Percentiles rank a stretch among this genome's conserved stretches.
Conservation (phyloP, 2,888 invertebrate genomes). For the Macaria liturata region DNA sequence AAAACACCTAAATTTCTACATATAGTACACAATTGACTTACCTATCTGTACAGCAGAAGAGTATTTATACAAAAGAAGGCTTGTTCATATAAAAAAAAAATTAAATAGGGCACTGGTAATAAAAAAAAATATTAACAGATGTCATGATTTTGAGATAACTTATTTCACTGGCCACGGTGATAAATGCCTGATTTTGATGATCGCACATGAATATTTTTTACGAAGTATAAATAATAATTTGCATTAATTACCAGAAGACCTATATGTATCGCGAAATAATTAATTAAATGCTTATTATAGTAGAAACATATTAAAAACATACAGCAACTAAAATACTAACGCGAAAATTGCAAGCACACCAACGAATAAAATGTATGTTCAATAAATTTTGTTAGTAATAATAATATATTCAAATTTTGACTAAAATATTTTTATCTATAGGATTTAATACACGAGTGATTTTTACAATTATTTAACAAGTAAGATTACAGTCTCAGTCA, state of each 20-base stretch:
- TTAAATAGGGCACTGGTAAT: too few relatives aligned
- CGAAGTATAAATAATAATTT: too few relatives aligned
- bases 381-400: not conserved
- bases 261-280: too few relatives aligned
- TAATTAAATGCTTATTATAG: too few relatives aligned
- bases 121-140: too few relatives aligned
- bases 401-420: conserved; percentile 20
- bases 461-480: conserved; percentile 48
- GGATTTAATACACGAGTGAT: conserved; percentile 33
- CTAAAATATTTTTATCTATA: conserved; percentile 24
- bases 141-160: too few relatives aligned
- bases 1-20: conserved; percentile 21
- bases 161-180: too few relatives aligned
- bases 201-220: too few relatives aligned
- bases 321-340: not conserved
- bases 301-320: too few relatives aligned
- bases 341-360: conserved; percentile 2
- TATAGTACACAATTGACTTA: conserved; percentile 22
- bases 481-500: conserved; percentile 64
- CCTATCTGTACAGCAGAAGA: conserved; percentile 3
- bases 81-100: not conserved
- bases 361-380: conserved; percentile 10
- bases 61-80: not conserved
- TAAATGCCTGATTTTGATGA: too few relatives aligned
- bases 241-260: too few relatives aligned